Conservation (phyloP, 1,140 invertebrate genomes). For the Oreohelix idahoensis region DNA sequence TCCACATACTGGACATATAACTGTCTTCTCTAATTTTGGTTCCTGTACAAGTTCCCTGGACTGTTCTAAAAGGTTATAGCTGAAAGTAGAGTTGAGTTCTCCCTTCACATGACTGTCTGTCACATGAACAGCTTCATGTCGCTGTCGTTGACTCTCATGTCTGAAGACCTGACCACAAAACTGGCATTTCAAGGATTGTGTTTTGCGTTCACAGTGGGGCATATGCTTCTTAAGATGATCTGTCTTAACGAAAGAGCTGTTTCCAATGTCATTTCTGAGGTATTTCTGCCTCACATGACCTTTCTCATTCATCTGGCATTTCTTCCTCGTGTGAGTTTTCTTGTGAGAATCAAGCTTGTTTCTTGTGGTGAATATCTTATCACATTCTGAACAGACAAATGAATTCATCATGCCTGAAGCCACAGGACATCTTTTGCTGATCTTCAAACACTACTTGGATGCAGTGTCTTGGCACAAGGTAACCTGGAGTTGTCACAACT, state of each 20-base stretch:
- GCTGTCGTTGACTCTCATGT: neutral
- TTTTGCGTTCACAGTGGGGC: neutral
- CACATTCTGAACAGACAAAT: neutral
- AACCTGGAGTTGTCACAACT: too few species aligned
- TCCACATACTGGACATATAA: constrained; percentile 6
- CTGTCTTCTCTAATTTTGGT: neutral
- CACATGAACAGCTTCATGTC: neutral
- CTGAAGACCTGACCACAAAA: neutral
- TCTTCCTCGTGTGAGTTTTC: neutral
- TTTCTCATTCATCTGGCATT: neutral
- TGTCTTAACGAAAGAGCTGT: neutral
- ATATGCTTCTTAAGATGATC: neutral
- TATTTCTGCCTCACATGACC: neutral
- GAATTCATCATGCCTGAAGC: neutral
- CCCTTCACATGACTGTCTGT: neutral
- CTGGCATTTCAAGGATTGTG: neutral
- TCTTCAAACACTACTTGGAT: neutral
- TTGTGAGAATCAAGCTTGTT: neutral
- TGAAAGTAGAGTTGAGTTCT: neutral
- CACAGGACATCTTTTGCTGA: neutral
- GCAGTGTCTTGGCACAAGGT: neutral
- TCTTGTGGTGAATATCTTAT: neutral
- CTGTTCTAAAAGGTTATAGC: neutral
- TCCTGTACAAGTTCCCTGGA: neutral
- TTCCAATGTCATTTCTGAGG: neutral